phyloP scores from a whole-genome alignment of 2,888 invertebrate species.

The Quadroppia sp. region DNA sequence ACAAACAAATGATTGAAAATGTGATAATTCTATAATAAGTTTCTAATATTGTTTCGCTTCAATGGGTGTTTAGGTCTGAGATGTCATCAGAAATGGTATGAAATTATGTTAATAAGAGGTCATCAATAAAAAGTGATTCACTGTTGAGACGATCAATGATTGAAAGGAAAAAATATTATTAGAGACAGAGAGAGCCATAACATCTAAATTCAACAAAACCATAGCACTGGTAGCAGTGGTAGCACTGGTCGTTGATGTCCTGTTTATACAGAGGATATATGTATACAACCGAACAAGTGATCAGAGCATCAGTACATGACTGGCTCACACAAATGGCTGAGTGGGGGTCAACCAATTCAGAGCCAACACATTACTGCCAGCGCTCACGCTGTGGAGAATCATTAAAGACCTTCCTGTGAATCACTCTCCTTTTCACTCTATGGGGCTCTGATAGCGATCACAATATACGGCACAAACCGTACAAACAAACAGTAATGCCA shows the following conservation, averaged over 20 bases:
- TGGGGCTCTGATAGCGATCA: slow-evolving; percentile 31
- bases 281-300: slow-evolving; percentile 31
- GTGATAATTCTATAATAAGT: slow-evolving; percentile 24
- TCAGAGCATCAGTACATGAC: slow-evolving; percentile 15
- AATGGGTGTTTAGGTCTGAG: neutral
- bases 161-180: neutral
- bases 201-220: slow-evolving; percentile 33
- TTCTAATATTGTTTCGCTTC: neutral
- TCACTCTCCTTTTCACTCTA: slow-evolving; percentile 35
- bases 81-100: slow-evolving; percentile 20
- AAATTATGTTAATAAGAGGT: slow-evolving; percentile 27
- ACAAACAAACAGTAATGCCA: slow-evolving; percentile 25
- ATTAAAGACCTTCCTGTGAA: slow-evolving; percentile 35
- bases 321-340: slow-evolving; percentile 21
- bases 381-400: slow-evolving; percentile 22
- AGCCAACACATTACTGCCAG: slow-evolving; percentile 20
- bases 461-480: neutral
- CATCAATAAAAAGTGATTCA: slow-evolving; percentile 35
- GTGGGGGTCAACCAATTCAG: slow-evolving; percentile 36
- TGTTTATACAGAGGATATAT: slow-evolving; percentile 33
- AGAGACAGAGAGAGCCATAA: slow-evolving; percentile 12
- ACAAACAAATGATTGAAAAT: neutral
- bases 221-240: too few species aligned
- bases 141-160: slow-evolving; percentile 6
- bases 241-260: slow-evolving; percentile 8